phyloP scores from a whole-genome alignment of 2,113 vertebrate species.

The Sylvicapra grimmia region DNA sequence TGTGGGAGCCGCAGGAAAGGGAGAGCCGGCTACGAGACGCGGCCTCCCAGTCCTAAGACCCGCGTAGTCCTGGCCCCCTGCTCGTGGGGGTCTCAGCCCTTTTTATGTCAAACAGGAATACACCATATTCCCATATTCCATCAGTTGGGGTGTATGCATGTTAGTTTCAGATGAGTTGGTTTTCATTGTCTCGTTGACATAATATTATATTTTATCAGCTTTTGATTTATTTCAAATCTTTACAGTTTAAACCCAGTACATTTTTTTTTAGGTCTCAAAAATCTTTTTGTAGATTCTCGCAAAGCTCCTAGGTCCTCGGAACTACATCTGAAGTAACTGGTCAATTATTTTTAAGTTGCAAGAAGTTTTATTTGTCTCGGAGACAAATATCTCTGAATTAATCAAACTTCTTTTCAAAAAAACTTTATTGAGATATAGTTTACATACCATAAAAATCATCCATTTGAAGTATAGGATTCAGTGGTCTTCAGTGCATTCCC shows the following conservation, averaged over 20 bases:
- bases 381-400: neutral
- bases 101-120: neutral
- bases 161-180: neutral
- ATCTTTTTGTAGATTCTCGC: neutral
- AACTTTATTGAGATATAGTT: neutral
- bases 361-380: neutral
- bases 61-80: rapidly evolving
- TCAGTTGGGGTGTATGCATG: neutral
- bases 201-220: neutral
- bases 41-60: neutral
- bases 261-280: neutral
- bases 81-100: neutral
- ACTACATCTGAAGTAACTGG: neutral
- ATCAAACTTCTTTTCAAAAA: neutral
- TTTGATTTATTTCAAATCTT: neutral
- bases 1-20: neutral
- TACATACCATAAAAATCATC: neutral
- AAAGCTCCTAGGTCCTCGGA: neutral
- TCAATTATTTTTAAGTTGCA: neutral
- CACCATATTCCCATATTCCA: neutral
- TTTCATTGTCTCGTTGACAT: neutral
- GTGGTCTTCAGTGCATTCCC: neutral
- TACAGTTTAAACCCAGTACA: neutral
- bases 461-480: neutral
- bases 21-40: rapidly evolving